Base-by-base conservation (phyloP, 2,888 invertebrate genomes). In the Endotricha flammealis region DNA sequence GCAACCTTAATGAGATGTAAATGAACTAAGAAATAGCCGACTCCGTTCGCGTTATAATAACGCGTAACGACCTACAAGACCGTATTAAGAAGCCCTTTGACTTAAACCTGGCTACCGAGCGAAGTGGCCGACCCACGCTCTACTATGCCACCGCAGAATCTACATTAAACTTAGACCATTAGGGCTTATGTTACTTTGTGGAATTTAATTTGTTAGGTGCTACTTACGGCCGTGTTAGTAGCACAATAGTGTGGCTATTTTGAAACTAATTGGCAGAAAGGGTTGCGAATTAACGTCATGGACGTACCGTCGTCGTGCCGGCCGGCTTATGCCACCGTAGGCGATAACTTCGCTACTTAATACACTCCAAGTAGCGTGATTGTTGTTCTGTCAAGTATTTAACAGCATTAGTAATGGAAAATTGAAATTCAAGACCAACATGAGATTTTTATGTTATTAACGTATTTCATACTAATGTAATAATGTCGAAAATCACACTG, bases 21-120 rank as follows among this genome's bases (percentile, higher is more conserved):
- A 87, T 87, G 87, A 87, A 85, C 78, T 69, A 71, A 83, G 83
- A 74, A 80, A 79, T 77, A 80, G 74, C 75, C 77, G 68, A 67
- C 79, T 75, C 72, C 64, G 67, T 58, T 68, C 76, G 80, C 74
- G 83, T 87, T 87, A 87, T 87, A 83, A 87, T 87, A 87, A 86
- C 82, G 79, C 86, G 82, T 86, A 86, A 86, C 87, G 81, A 85
- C 86, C 83, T 83, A 85, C 83, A 83, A 86, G 82, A 73, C 85
- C 72, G 87, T 87, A 87, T 87, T 87, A 87, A 83, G 87, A 87
- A 87, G 80, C 86, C 87, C 76, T 81, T 83, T 80, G 83, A 83
- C 82, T 85, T 80, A 79, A 78, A 78, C 77, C 79, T 79, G 66
- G 64, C 57, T 67, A 68, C 66, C 63, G 64, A 58, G 64, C 68